phyloP scores from a whole-genome alignment of 2,888 invertebrate genomes.

The Tetragonula carbonaria region DNA sequence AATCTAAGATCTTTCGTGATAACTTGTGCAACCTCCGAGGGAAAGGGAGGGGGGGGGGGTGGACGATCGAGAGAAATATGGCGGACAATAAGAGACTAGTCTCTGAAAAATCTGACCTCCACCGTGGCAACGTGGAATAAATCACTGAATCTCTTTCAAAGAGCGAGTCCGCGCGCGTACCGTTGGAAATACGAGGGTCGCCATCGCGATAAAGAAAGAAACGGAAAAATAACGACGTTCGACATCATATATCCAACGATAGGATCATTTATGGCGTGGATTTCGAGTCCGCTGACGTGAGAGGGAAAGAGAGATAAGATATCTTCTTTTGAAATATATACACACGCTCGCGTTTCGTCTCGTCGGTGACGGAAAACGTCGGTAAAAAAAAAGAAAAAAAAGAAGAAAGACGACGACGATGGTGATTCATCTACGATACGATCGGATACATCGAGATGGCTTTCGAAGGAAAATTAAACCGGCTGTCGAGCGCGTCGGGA shows the following conservation, averaged over 20 bases:
- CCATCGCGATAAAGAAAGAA: constrained; percentile 16
- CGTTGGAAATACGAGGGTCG: background rate
- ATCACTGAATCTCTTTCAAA: constrained; percentile 2
- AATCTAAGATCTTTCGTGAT: too few species aligned
- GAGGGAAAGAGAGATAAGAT: background rate
- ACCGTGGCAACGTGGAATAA: background rate
- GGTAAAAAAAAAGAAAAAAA: background rate
- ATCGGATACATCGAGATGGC: background rate
- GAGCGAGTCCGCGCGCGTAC: too few species aligned
- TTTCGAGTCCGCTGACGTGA: too few species aligned
- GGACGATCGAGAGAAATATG: too few species aligned
- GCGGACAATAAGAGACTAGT: background rate
- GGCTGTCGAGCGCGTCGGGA: background rate
- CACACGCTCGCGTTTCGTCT: background rate
- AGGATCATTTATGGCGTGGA: constrained; percentile 11
- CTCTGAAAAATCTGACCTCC: background rate
- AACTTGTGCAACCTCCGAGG: too few species aligned
- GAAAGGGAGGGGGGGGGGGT: too few species aligned
- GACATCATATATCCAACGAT: background rate
- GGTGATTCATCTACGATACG: background rate
- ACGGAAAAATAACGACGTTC: constrained; percentile 1
- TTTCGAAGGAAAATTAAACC: constrained; percentile 8
- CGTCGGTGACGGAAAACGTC: too few species aligned
- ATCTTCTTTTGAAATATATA: background rate
- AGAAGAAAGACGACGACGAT: background rate